These are phyloP conservation scores for Enteromius paludinosus DNA, from an alignment of 2,797 vertebrate species.

Conservation along the genomic window DNA sequence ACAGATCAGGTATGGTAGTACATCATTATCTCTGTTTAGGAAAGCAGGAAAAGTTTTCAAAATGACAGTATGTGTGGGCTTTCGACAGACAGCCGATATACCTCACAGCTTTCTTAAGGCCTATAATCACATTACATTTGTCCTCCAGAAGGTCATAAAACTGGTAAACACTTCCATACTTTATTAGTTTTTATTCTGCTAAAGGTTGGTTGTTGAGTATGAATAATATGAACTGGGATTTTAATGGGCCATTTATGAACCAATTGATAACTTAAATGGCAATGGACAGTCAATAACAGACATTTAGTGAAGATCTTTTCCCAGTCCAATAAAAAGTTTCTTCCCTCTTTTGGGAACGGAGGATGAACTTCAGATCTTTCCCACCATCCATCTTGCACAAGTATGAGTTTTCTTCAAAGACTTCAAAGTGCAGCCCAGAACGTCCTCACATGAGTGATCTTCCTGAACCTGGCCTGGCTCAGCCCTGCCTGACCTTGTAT, in stretches of 20 bases:
- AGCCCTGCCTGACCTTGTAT: constrained; percentile 48
- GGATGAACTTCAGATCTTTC: constrained; percentile 32
- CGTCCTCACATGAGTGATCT: constrained; percentile 35
- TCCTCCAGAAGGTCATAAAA: constrained; percentile 21
- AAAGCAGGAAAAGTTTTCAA: neutral
- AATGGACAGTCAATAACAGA: neutral
- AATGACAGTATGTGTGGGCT: neutral
- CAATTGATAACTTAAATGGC: constrained; percentile 9
- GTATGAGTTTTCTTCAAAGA: constrained; percentile 5
- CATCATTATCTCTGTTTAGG: constrained; percentile 31
- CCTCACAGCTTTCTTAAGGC: neutral
- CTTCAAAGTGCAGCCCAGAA: constrained; percentile 20
- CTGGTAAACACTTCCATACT: constrained; percentile 9
- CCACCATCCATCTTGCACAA: constrained; percentile 19
- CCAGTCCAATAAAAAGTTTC: neutral
- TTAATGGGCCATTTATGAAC: constrained; percentile 1
- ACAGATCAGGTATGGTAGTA: constrained; percentile 8
- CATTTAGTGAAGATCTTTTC: neutral
- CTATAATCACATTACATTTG: constrained; percentile 13
- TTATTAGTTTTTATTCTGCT: constrained; percentile 19
- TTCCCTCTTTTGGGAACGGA: neutral
- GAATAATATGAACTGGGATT: neutral
- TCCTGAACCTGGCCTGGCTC: constrained; percentile 7
- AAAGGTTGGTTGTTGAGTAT: neutral
- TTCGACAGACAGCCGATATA: neutral